These are phyloP conservation scores for Lagorchestes hirsutus DNA, from an alignment of 2,797 vertebrate species.

Conservation along the genomic window DNA sequence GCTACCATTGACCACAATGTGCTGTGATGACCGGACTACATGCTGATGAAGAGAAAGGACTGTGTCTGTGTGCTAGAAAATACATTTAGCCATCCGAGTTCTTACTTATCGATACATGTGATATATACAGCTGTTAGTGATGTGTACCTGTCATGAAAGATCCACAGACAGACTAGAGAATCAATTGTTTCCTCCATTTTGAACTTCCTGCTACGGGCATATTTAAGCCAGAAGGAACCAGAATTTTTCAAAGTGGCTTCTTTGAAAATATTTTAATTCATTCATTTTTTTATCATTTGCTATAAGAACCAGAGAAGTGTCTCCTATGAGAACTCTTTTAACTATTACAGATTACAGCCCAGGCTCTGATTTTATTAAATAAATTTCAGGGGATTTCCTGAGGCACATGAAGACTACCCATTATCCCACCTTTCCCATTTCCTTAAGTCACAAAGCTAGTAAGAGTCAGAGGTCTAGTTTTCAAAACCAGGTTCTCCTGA, in stretches of 20 bases:
- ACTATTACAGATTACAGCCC: not conserved
- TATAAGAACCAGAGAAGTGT: not conserved
- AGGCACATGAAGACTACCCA: not conserved
- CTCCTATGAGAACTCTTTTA: not conserved
- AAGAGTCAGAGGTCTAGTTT: not conserved
- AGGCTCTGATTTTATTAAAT: not conserved
- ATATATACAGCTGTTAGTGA: not conserved
- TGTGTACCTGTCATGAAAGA: not conserved
- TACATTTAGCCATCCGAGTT: not conserved
- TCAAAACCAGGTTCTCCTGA: not conserved
- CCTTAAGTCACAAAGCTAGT: not conserved
- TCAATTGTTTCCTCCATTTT: not conserved
- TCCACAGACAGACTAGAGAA: not conserved
- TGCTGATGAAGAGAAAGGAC: not conserved
- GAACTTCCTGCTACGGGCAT: not conserved
- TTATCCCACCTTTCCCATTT: not conserved
- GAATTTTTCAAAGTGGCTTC: not conserved
- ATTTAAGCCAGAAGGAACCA: not conserved
- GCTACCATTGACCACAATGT: constrained; percentile 24
- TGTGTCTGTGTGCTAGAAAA: not conserved
- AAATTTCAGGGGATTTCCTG: not conserved
- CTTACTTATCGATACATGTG: not conserved
- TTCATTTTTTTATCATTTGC: not conserved
- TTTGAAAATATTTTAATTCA: not conserved
- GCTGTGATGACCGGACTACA: constrained; percentile 15